phyloP scores from a whole-genome alignment of 2,797 vertebrate genomes.

The Falco peregrinus region DNA sequence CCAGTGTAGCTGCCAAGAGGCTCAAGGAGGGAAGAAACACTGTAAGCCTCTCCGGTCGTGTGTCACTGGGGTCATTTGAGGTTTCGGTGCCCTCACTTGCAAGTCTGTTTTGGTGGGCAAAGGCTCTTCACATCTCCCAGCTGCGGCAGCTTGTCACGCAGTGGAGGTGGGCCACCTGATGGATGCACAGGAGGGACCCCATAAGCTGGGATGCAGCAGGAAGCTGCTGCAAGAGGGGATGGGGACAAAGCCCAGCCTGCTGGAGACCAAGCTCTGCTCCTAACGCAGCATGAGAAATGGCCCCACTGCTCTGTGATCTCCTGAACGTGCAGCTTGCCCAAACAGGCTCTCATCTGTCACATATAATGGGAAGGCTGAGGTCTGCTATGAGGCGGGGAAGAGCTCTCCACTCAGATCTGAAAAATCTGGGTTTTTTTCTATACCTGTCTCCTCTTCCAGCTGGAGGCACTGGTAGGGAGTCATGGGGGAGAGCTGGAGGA shows the following conservation, averaged over 20 bases:
- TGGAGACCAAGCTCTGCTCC: background rate
- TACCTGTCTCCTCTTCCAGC: background rate
- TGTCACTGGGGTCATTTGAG: background rate
- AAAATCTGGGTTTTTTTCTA: background rate
- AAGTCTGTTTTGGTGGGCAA: background rate
- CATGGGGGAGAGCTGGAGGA: background rate
- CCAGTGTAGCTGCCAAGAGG: background rate
- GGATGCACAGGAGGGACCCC: background rate
- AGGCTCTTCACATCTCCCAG: background rate
- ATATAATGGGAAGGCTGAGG: background rate
- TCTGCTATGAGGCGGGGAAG: background rate
- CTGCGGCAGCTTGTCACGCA: background rate
- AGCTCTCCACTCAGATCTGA: background rate
- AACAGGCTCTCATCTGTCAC: background rate
- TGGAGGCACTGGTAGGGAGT: background rate
- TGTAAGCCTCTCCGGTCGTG: background rate
- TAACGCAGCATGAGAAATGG: background rate
- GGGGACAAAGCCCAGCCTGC: background rate
- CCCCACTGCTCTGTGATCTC: background rate
- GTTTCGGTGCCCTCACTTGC: background rate
- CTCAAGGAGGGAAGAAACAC: background rate
- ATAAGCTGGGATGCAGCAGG: background rate
- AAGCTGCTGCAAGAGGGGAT: background rate
- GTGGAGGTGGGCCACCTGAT: background rate
- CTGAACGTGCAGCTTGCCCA: background rate